Evolutionary conservation across 2,113 vertebrate species (phyloP).

Genomic region (Megaceryle torquata): DNA sequence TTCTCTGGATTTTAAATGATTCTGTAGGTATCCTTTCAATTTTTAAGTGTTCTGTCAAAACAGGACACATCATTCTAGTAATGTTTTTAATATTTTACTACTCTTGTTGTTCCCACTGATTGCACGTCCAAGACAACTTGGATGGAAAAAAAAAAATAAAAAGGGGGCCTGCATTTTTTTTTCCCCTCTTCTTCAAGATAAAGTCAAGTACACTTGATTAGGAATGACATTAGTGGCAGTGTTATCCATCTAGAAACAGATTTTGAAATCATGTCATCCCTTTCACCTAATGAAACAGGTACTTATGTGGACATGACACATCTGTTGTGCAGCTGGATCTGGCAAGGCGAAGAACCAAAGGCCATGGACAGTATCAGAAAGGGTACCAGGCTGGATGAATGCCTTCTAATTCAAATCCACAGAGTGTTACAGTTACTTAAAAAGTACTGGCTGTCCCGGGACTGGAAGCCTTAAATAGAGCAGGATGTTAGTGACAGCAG

Average conservation of each 20-base stretch:
- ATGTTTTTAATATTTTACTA: not conserved
- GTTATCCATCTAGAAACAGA: not conserved
- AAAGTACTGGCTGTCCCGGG: not conserved
- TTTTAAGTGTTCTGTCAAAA: not conserved
- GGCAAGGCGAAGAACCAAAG: not conserved
- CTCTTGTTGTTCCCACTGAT: not conserved
- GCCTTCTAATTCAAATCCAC: not conserved
- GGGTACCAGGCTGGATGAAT: not conserved
- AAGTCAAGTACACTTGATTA: not conserved
- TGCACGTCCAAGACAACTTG: not conserved
- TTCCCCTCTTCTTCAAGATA: not conserved
- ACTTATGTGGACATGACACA: fast-evolving
- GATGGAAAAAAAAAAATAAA: not conserved
- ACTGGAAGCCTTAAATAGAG: not conserved
- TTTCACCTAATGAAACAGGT: not conserved
- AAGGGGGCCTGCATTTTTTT: not conserved
- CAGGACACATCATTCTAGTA: not conserved
- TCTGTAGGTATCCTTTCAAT: not conserved
- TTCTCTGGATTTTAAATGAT: not conserved
- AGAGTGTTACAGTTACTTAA: not conserved
- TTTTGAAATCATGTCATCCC: not conserved
- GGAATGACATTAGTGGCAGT: not conserved
- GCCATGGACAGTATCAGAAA: not conserved
- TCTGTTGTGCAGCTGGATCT: not conserved
- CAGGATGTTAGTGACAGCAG: not conserved